These are phyloP conservation scores for Microchrysa polita DNA, from an alignment of 2,888 invertebrate species.

Conservation along the genomic window DNA sequence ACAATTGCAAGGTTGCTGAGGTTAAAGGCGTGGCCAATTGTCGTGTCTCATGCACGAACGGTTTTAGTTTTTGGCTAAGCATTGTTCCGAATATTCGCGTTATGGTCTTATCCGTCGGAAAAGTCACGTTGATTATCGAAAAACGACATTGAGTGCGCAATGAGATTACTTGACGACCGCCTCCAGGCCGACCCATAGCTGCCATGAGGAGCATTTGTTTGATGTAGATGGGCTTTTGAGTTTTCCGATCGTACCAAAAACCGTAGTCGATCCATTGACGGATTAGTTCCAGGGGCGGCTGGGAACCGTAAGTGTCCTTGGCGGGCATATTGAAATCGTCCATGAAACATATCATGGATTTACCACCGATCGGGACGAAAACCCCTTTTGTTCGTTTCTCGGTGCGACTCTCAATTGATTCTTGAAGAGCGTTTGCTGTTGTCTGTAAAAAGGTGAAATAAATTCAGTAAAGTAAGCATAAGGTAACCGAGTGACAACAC, in stretches of 20 bases:
- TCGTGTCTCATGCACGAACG: conserved; percentile 84
- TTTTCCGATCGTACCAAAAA: conserved; percentile 87
- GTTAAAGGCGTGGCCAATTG: conserved; percentile 74
- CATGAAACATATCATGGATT: conserved; percentile 86
- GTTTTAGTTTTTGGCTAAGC: conserved; percentile 79
- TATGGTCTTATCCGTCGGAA: conserved; percentile 82
- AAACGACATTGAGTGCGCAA: conserved; percentile 82
- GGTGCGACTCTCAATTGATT: conserved; percentile 83
- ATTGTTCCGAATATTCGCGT: conserved; percentile 85
- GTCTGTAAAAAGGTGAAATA: conserved; percentile 66
- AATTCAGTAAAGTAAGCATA: too few species aligned
- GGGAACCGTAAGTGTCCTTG: conserved; percentile 87
- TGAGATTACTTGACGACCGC: conserved; percentile 83
- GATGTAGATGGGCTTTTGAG: conserved; percentile 80
- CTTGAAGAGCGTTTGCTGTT: conserved; percentile 84
- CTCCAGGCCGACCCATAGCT: conserved; percentile 89
- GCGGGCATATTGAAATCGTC: conserved; percentile 95
- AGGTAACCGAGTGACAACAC: too few species aligned
- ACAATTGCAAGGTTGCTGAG: conserved; percentile 79
- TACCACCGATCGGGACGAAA: conserved; percentile 82
- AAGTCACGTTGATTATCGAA: conserved; percentile 80
- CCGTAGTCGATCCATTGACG: conserved; percentile 89
- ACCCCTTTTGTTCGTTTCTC: conserved; percentile 89
- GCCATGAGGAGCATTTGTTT: conserved; percentile 81
- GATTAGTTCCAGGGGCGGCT: conserved; percentile 86